Conservation (phyloP, 2,888 invertebrate species). For the Epinotia nisella region DNA sequence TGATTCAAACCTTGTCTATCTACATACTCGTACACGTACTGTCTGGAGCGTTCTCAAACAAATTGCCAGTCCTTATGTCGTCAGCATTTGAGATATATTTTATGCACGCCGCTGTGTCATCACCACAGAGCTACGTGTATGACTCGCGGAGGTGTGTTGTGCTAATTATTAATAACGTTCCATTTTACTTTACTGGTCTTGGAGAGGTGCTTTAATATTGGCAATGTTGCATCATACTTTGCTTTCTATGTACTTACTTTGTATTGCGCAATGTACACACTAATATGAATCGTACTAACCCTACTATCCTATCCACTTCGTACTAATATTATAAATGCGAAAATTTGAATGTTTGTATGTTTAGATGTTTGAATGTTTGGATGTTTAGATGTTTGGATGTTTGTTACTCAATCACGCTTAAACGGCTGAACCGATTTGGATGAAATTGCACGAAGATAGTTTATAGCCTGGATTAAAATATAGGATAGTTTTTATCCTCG, state of each 20-base stretch:
- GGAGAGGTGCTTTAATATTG: constrained; percentile 6
- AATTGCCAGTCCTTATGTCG: background rate
- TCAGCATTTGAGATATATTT: constrained; percentile 8
- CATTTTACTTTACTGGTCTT: constrained; percentile 4
- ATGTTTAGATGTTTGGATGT: too few species aligned
- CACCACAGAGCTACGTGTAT: constrained; percentile 17
- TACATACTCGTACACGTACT: background rate
- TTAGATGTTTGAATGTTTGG: too few species aligned
- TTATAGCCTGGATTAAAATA: too few species aligned
- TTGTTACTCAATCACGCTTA: too few species aligned
- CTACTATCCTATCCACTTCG: too few species aligned
- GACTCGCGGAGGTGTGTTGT: constrained; percentile 4
- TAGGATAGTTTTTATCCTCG: too few species aligned
- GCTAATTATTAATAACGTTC: constrained; percentile 5
- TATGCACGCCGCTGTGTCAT: constrained; percentile 18
- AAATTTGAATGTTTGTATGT: too few species aligned
- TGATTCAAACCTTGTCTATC: too few species aligned
- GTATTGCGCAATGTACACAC: background rate
- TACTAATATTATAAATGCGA: too few species aligned
- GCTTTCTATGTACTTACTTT: background rate
- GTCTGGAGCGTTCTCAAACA: background rate
- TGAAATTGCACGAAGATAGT: too few species aligned
- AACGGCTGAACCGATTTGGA: too few species aligned
- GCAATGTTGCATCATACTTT: constrained; percentile 6
- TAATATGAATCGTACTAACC: too few species aligned